Evolutionary conservation across 1,140 invertebrate species (phyloP).

Genomic region (Pogonus chalceus): DNA sequence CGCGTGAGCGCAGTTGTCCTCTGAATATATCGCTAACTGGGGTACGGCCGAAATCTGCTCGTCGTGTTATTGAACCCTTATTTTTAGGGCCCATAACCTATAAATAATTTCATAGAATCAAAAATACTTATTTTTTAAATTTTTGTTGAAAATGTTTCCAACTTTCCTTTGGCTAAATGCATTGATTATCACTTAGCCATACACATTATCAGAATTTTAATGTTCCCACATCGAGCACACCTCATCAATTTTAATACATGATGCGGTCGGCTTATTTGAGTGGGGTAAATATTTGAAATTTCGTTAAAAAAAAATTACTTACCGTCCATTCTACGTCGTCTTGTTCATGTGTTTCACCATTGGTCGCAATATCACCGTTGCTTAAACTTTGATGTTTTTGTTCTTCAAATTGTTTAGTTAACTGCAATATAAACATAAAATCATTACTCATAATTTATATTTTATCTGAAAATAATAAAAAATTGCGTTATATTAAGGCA

Average conservation of each 20-base stretch:
- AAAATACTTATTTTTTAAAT: background rate
- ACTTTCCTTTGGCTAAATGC: background rate
- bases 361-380: constrained; percentile 19
- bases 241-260: background rate
- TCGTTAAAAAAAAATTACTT: constrained; percentile 22
- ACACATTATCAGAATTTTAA: background rate
- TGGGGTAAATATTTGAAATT: constrained; percentile 5
- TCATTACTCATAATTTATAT: too few species aligned
- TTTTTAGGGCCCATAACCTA: constrained; percentile 78
- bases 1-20: constrained; percentile 74
- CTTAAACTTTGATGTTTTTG: background rate
- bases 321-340: constrained; percentile 67
- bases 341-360: constrained; percentile 39
- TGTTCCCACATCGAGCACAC: constrained; percentile 3
- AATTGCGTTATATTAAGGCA: too few species aligned
- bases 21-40: constrained; percentile 88
- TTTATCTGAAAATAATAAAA: too few species aligned
- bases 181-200: background rate
- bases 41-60: constrained; percentile 70
- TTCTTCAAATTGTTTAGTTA: too few species aligned
- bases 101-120: constrained; percentile 8
- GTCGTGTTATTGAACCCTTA: constrained; percentile 73
- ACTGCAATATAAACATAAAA: too few species aligned
- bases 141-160: background rate
- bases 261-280: constrained; percentile 1